These are phyloP conservation scores for Epinephelus cyanopodus DNA, from an alignment of 2,113 vertebrate species.

Conservation along the genomic window DNA sequence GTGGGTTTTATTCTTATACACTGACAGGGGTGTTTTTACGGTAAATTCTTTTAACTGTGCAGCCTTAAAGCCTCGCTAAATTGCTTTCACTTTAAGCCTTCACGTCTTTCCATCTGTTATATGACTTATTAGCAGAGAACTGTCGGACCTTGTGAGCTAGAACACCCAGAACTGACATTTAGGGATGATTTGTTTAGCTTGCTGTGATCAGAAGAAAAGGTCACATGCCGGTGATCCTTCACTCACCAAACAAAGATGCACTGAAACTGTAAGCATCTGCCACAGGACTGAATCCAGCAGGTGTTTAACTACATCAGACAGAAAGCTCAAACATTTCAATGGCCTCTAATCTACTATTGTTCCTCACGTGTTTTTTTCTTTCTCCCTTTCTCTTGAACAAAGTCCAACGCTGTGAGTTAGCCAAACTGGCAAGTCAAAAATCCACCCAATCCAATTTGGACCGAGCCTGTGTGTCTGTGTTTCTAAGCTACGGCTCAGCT, in stretches of 20 bases:
- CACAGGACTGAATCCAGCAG: slow-evolving; percentile 55
- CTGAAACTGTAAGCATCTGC: slow-evolving; percentile 56
- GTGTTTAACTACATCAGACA: slow-evolving; percentile 64
- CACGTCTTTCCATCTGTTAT: slow-evolving; percentile 51
- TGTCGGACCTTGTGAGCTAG: slow-evolving; percentile 49
- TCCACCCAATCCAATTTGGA: slow-evolving; percentile 44
- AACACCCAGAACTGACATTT: slow-evolving; percentile 58
- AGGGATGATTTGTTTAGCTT: slow-evolving; percentile 68
- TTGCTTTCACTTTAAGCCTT: slow-evolving; percentile 21
- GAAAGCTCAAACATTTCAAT: slow-evolving; percentile 54
- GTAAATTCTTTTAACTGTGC: not conserved
- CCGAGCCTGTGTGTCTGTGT: slow-evolving; percentile 14
- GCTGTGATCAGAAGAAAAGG: slow-evolving; percentile 62
- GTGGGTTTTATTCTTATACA: not conserved
- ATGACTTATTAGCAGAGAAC: slow-evolving; percentile 52
- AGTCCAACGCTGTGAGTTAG: slow-evolving; percentile 23
- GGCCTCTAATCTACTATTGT: slow-evolving; percentile 43
- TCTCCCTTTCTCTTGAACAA: slow-evolving; percentile 2
- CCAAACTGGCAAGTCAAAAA: slow-evolving; percentile 44
- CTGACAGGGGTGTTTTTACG: slow-evolving; percentile 8
- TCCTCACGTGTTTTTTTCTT: not conserved
- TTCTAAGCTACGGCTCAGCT: slow-evolving; percentile 35
- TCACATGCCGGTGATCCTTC: slow-evolving; percentile 60
- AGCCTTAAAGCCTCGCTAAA: slow-evolving; percentile 1
- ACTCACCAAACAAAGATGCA: slow-evolving; percentile 54